Conservation (phyloP, 1,140 invertebrate species). For the Papilio machaon region DNA sequence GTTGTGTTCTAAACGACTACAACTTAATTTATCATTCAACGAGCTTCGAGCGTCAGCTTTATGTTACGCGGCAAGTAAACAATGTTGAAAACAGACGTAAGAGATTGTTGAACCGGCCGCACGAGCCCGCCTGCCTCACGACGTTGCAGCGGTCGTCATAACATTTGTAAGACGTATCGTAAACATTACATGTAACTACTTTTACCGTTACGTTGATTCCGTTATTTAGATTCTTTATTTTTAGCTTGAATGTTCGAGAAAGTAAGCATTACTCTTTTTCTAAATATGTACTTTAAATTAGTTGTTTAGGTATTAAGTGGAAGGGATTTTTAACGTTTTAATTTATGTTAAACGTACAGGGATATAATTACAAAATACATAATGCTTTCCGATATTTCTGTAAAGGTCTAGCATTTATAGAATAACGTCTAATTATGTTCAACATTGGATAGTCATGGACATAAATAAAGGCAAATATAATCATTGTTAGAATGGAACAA, state of each 20-base stretch:
- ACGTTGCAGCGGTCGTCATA: background rate
- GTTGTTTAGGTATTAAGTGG: background rate
- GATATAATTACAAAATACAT: too few species aligned
- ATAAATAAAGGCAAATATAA: background rate
- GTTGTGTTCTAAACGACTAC: constrained; percentile 48
- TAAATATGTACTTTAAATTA: background rate
- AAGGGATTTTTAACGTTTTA: too few species aligned
- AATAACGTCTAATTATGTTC: too few species aligned
- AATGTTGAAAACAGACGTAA: constrained; percentile 27
- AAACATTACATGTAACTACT: constrained; percentile 6
- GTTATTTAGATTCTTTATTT: constrained; percentile 25
- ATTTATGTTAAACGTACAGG: too few species aligned
- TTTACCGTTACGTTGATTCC: background rate
- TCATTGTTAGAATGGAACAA: background rate
- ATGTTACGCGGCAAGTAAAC: constrained; percentile 29
- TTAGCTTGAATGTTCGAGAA: background rate
- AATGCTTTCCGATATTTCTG: too few species aligned
- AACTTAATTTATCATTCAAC: constrained; percentile 35
- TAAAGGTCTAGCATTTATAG: too few species aligned
- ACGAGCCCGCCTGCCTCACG: background rate
- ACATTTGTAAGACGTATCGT: constrained; percentile 27
- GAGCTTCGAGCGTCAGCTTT: constrained; percentile 18
- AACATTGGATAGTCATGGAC: background rate
- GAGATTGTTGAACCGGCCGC: constrained; percentile 29
- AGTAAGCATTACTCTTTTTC: background rate